Base-by-base conservation (phyloP, 2,797 vertebrate species). In the Sternarchorhynchus goeldii region DNA sequence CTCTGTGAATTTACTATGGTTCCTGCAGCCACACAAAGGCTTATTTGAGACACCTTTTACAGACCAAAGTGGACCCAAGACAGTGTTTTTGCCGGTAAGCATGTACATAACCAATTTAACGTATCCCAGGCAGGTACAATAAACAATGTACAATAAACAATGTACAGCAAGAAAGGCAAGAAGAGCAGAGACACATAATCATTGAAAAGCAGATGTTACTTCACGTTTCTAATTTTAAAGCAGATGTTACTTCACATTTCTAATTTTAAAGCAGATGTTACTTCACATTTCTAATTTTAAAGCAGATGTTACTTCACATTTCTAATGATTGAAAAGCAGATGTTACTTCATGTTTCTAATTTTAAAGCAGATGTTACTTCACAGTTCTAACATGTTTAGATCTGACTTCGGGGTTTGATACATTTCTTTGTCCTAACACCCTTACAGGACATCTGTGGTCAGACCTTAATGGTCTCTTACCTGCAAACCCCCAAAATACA, bases 1-100 rank as follows among this genome's bases (percentile, higher is more conserved):
- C 80, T 89, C 87, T 7, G 79, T 92, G 58, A 87, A 88, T 67
- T 67, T 93, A 65, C 57, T 93, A 80, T 83, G 85, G 82, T 90
- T 91, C 77, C 85, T 93, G 56, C 84, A 87, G 16, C 89, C 87
- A 18, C 84, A 63, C 2, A 85, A 85, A 60, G 83, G 85, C 34
- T 80, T 93, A 77, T 92, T 92, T 83, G 90, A 89, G 53, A 90
- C 73, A 1, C 79, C 81, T 2, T 82, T 86, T 50, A 86, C 78
- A 58, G 81, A 83, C 55, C 80, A 86, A 12, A 70, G 41, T 0
- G 62, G 72, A 14, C 87, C 82, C 7, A 86, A 87, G 8, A 86
- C 78, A 65, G 86, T 92, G 62, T 92, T 84, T 73, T 86, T 92
- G 77, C 87, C 88, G 66, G 92, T 92, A 79, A 79, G 86, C 60